Evolutionary conservation across 2,888 invertebrate genomes (phyloP).

Genomic region (Papilio gigon): DNA sequence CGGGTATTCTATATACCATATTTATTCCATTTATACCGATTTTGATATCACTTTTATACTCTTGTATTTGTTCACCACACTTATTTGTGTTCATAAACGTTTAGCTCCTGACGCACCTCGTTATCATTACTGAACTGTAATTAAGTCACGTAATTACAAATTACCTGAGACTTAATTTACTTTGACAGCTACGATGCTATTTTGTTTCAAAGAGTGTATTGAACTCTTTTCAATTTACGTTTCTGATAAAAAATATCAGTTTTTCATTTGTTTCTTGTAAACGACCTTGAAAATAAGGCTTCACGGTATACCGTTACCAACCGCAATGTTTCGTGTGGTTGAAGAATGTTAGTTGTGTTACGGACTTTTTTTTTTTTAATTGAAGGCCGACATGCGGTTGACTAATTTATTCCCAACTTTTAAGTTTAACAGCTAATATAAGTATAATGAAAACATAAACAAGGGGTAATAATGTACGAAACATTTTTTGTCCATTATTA

Average conservation of each 20-base stretch:
- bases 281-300: neutral
- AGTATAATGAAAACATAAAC: too few species aligned
- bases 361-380: too few species aligned
- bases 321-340: neutral
- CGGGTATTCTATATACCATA: too few species aligned
- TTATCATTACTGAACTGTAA: slow-evolving; percentile 13
- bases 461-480: too few species aligned
- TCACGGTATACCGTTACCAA: neutral
- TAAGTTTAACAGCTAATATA: too few species aligned
- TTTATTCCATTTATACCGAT: too few species aligned
- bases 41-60: neutral
- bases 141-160: slow-evolving; percentile 7
- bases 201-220: neutral
- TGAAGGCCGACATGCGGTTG: too few species aligned
- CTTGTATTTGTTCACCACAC: neutral
- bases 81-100: neutral
- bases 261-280: neutral
- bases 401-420: too few species aligned
- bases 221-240: neutral
- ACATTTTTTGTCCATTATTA: too few species aligned
- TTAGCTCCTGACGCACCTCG: slow-evolving; percentile 5
- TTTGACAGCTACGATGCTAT: neutral
- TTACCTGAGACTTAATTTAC: neutral
- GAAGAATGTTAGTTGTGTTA: neutral
- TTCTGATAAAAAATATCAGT: neutral